phyloP scores from a whole-genome alignment of 2,888 invertebrate genomes.

The Himalopsyche kuldschensis region DNA sequence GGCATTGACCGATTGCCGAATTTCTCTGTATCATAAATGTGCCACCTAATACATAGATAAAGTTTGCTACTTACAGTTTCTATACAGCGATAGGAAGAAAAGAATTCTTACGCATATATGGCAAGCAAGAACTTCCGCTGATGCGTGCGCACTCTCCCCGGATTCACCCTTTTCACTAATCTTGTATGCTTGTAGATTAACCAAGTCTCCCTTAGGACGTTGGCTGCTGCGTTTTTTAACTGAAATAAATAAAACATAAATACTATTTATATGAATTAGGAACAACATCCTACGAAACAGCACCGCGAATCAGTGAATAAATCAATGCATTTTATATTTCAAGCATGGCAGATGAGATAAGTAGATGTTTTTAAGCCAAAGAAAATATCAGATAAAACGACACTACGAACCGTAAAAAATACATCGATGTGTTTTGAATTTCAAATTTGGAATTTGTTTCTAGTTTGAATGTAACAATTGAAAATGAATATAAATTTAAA shows the following conservation, averaged over 20 bases:
- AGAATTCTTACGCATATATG: constrained; percentile 91
- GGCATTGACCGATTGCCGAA: neutral
- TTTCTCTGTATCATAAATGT: neutral
- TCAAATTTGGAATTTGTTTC: too few species aligned
- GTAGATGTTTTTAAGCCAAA: too few species aligned
- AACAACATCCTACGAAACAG: too few species aligned
- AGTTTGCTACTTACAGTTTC: neutral
- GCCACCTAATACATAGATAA: neutral
- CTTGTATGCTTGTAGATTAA: constrained; percentile 99
- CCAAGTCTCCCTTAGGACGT: constrained; percentile 99
- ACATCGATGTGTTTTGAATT: too few species aligned
- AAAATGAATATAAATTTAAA: too few species aligned
- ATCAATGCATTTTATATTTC: too few species aligned
- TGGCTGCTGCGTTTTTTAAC: constrained; percentile 99
- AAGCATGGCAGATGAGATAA: too few species aligned
- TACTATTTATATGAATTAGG: neutral
- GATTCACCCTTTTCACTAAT: constrained; percentile 95
- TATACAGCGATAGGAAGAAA: constrained; percentile 2
- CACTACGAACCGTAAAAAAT: too few species aligned
- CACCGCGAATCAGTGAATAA: too few species aligned
- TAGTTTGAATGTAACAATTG: too few species aligned
- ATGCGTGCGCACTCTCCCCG: constrained; percentile 94
- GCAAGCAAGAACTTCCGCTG: constrained; percentile 99
- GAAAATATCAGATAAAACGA: too few species aligned
- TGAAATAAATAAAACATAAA: constrained; percentile 54